Evolutionary conservation across 2,797 vertebrate species (phyloP).

Genomic region (Streptopelia turtur): DNA sequence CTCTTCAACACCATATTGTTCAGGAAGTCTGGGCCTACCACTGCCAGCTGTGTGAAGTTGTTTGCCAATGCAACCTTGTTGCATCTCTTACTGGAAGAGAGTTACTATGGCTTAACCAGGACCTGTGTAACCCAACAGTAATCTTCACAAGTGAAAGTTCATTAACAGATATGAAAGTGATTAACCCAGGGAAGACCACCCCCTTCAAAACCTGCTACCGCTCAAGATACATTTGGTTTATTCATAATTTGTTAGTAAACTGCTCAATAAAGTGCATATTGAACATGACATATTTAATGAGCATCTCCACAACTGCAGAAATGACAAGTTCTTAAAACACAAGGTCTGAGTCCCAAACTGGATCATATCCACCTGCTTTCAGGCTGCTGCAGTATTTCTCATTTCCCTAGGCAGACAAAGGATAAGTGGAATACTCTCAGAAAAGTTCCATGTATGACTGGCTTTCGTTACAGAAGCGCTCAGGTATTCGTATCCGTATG

Average conservation of each 20-base stretch:
- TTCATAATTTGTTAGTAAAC: neutral
- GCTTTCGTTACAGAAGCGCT: neutral
- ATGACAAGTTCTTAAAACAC: neutral
- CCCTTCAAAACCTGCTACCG: neutral
- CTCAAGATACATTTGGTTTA: neutral
- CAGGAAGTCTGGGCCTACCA: neutral
- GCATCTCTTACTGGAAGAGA: neutral
- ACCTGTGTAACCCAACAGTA: neutral
- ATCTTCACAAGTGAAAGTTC: neutral
- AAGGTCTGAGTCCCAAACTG: neutral
- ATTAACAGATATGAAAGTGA: rapidly evolving
- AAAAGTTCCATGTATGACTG: rapidly evolving
- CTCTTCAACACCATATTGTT: neutral
- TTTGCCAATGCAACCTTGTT: neutral
- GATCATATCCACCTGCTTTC: neutral
- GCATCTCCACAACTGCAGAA: neutral
- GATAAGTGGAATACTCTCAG: neutral
- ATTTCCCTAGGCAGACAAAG: neutral
- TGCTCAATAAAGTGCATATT: neutral
- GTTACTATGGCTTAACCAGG: neutral
- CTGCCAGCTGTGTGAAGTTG: neutral
- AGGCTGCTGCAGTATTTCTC: neutral
- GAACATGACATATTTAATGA: neutral
- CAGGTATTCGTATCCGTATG: rapidly evolving
- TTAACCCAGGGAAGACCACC: neutral